Base-by-base conservation (phyloP, 2,113 vertebrate genomes). In the Pycnonotus jocosus region DNA sequence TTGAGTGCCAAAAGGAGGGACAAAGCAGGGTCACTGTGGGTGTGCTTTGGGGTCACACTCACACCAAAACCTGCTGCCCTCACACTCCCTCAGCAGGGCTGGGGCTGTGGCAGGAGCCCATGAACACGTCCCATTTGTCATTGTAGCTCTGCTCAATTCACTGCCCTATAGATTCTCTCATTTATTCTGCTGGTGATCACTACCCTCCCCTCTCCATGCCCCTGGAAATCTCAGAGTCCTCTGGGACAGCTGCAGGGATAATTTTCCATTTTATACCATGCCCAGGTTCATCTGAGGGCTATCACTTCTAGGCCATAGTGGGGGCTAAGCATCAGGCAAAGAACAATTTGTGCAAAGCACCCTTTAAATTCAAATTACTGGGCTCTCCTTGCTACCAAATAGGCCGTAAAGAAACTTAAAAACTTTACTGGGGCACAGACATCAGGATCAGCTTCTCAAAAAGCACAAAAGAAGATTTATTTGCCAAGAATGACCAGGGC, bases 121-220 rank as follows among this genome's bases (percentile, higher is more conserved):
- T 15, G 51, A 19, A 30, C 12, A 7, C 0, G 0, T n/a, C 66
- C 31, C 25, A 16, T 23, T 8, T 70, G 35, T 74, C 62, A 37
- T n/a, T 88, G 27, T 0, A 57, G 17, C 12, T 65, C 19, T n/a
- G 5, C 51, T 61, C 37, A 37, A 9, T 7, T 8, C 37, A 15
- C 6, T 65, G n/a, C 30, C 21, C n/a, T 15, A 6, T 3, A 40
- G 31, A 82, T 82, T 61, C 62, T 40, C 56, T n/a, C 23, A 56
- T n/a, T 82, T 58, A n/a, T 15, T 61, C 16, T n/a, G 1, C 12
- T 4, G 6, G 4, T 30, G 18, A 30, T 40, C 31, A 18, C 40
- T n/a, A 2, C 13, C 20, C 23, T 53, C 25, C 15, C 14, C 28
- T 74, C 8, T 78, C 27, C 15, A 82, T 45, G 16, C 15, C 10